Evolutionary conservation across 2,888 invertebrate species (phyloP).

Genomic region (Syritta pipiens): DNA sequence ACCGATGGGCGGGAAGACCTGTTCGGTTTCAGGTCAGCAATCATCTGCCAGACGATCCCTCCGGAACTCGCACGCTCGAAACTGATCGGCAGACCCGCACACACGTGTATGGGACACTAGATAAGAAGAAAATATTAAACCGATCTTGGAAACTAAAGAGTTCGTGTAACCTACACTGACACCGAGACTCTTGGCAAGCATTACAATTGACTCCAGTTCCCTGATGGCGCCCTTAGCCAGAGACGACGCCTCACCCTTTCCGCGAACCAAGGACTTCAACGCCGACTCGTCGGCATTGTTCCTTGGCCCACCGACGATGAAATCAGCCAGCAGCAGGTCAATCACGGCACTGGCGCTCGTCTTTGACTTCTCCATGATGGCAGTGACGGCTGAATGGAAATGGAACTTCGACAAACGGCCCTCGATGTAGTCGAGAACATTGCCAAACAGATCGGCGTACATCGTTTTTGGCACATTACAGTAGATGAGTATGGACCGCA

Average conservation of each 20-base stretch:
- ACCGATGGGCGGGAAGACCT: slow-evolving; percentile 82
- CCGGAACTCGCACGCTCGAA: slow-evolving; percentile 81
- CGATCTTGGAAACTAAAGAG: slow-evolving; percentile 74
- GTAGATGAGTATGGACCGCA: slow-evolving; percentile 87
- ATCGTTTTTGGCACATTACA: slow-evolving; percentile 88
- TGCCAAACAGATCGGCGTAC: slow-evolving; percentile 78
- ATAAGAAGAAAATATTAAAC: slow-evolving; percentile 58
- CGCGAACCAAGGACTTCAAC: slow-evolving; percentile 83
- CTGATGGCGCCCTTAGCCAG: slow-evolving; percentile 85
- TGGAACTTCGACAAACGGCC: slow-evolving; percentile 85
- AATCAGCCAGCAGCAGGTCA: slow-evolving; percentile 76
- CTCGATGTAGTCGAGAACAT: slow-evolving; percentile 78
- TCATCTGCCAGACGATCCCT: slow-evolving; percentile 83
- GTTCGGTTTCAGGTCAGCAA: slow-evolving; percentile 76
- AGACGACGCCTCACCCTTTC: slow-evolving; percentile 84
- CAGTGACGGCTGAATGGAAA: slow-evolving; percentile 84
- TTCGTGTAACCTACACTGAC: slow-evolving; percentile 84
- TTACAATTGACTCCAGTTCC: slow-evolving; percentile 87
- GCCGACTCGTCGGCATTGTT: slow-evolving; percentile 75
- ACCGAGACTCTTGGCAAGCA: slow-evolving; percentile 86
- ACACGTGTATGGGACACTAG: slow-evolving; percentile 82
- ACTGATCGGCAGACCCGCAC: slow-evolving; percentile 80
- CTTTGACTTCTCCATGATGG: slow-evolving; percentile 82
- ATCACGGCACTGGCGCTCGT: slow-evolving; percentile 76
- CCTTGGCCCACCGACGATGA: slow-evolving; percentile 74